phyloP scores from a whole-genome alignment of 2,888 invertebrate species.

The Papilio protenor region DNA sequence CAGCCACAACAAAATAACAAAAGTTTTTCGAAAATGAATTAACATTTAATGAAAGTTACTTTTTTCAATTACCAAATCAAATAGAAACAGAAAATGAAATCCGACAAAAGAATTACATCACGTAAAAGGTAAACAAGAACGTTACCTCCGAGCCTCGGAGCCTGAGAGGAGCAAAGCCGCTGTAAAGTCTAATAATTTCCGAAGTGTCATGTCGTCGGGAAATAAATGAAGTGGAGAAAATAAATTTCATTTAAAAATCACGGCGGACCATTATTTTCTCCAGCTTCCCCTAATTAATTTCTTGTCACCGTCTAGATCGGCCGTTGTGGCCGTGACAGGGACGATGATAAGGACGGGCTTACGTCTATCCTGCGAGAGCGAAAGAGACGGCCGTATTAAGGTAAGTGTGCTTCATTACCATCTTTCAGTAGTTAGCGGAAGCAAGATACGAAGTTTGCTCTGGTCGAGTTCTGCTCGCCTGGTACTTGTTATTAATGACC shows the following conservation, averaged over 20 bases:
- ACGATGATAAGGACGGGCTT: conserved; percentile 59
- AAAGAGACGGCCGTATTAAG: conserved; percentile 65
- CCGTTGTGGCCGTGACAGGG: conserved; percentile 79
- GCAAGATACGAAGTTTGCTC: conserved; percentile 75
- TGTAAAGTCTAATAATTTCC: conserved; percentile 80
- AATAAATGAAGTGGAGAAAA: conserved; percentile 83
- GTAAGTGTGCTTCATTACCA: conserved; percentile 80
- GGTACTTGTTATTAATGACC: conserved; percentile 75
- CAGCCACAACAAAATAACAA: neutral
- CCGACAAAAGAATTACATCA: conserved; percentile 49
- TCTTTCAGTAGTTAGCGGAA: conserved; percentile 80
- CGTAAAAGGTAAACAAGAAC: conserved; percentile 69
- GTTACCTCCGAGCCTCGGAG: conserved; percentile 56
- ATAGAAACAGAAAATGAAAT: conserved; percentile 39
- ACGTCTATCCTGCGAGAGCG: conserved; percentile 45
- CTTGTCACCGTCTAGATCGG: conserved; percentile 82
- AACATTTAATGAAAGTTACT: conserved; percentile 6
- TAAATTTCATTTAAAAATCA: conserved; percentile 84
- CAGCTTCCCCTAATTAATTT: conserved; percentile 83
- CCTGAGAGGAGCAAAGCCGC: conserved; percentile 63
- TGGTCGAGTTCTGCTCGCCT: conserved; percentile 72
- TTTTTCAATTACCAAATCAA: conserved; percentile 37
- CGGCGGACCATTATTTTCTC: conserved; percentile 81
- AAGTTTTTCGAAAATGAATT: neutral
- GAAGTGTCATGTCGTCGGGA: conserved; percentile 81